These are phyloP conservation scores for Centroberyx gerrardi DNA, from an alignment of 2,797 vertebrate species.

Conservation along the genomic window DNA sequence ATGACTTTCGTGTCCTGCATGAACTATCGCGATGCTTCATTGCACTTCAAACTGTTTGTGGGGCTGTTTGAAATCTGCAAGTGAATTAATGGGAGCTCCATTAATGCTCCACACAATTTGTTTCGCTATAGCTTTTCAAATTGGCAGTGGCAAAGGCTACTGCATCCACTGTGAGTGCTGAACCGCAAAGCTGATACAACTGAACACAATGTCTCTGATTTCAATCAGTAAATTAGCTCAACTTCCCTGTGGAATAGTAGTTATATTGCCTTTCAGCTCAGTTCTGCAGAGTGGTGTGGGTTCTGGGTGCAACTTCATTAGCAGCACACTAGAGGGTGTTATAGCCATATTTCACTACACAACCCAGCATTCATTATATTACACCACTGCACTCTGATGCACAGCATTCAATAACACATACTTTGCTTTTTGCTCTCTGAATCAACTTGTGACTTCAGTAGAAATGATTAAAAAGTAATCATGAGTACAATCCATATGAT, in stretches of 20 bases:
- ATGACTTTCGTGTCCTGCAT: too few relatives aligned
- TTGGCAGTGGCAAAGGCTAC: too few relatives aligned
- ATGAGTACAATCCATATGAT: background rate
- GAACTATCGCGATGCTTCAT: too few relatives aligned
- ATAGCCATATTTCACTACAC: conserved; percentile 23
- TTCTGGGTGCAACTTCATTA: conserved; percentile 25
- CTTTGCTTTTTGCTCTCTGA: background rate
- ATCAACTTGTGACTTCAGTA: background rate
- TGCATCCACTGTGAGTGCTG: too few relatives aligned
- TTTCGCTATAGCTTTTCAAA: too few relatives aligned
- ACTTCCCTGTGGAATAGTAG: too few relatives aligned
- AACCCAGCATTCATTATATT: background rate
- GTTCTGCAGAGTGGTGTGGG: background rate
- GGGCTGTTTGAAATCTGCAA: background rate
- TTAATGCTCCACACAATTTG: too few relatives aligned
- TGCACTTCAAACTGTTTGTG: background rate
- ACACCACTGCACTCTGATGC: background rate
- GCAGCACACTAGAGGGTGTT: conserved; percentile 56
- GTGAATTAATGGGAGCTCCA: too few relatives aligned
- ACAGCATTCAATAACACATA: background rate
- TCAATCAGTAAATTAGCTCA: background rate
- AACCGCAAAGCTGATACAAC: too few relatives aligned
- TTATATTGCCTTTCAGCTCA: background rate
- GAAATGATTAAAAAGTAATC: background rate
- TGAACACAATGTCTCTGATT: background rate